A percentile compares a stretch with the other conserved stretches of the same genome.
These are phyloP conservation scores for Suricata suricatta DNA, from an alignment of 2,113 vertebrate genomes.

Conservation along the genomic window DNA sequence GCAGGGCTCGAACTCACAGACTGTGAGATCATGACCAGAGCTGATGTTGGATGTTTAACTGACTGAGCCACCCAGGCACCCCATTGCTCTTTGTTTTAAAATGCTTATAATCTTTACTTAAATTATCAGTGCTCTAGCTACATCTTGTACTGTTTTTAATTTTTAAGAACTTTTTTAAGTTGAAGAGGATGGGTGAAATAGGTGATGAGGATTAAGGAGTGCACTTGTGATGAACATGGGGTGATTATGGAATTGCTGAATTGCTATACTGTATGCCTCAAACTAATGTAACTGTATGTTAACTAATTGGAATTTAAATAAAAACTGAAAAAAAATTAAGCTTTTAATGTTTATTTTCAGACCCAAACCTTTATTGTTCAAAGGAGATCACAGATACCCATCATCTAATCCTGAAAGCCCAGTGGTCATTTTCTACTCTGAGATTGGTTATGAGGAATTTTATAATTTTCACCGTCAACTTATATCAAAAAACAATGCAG, in stretches of 20 bases:
- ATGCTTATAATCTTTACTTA: not conserved
- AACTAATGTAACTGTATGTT: not conserved
- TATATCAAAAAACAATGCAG: constrained; percentile 87
- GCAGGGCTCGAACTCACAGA: no score
- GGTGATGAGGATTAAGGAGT: not conserved
- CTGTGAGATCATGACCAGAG: no score
- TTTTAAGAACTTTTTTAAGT: not conserved
- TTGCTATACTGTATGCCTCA: not conserved
- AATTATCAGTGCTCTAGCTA: not conserved
- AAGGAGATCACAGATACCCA: constrained; percentile 94
- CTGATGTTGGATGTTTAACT: no score
- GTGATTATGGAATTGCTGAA: not conserved
- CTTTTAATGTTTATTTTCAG: constrained; percentile 82
- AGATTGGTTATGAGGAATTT: constrained; percentile 92
- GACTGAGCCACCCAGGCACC: no score
- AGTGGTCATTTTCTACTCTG: constrained; percentile 93
- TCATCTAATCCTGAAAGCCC: constrained; percentile 88
- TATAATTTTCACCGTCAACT: constrained; percentile 89
- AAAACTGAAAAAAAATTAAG: not conserved
- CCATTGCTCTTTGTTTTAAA: not conserved
- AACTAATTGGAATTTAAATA: not conserved
- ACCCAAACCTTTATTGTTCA: constrained; percentile 94
- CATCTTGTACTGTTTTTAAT: not conserved
- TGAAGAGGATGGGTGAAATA: not conserved
- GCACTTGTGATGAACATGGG: not conserved